Evolutionary conservation across 92 coral and sea anemone genomes (phyloP).

Genomic region (Virgularia gustaviana): DNA sequence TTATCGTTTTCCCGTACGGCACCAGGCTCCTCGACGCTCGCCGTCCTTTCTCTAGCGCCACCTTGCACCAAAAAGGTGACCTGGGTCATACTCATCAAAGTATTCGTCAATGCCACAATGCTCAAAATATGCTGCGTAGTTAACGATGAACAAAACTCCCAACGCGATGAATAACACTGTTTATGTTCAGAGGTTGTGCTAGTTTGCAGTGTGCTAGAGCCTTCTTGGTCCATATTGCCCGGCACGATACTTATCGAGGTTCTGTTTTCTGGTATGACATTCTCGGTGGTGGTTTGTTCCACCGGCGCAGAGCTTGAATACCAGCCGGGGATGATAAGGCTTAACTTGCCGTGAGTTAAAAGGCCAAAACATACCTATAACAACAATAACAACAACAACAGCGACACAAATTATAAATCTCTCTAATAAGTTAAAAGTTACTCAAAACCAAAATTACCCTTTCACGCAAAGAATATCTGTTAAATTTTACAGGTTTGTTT

Average conservation of each 20-base stretch:
- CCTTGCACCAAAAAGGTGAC: constrained; percentile 20
- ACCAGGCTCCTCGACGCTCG: constrained; percentile 13
- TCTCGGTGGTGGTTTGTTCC: neutral
- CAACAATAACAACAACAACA: too few relatives aligned
- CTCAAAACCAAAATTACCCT: too few relatives aligned
- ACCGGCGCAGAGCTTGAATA: constrained; percentile 51
- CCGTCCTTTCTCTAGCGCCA: neutral
- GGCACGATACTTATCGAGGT: too few relatives aligned
- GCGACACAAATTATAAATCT: too few relatives aligned
- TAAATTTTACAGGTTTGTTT: too few relatives aligned
- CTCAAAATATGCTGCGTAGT: constrained; percentile 90
- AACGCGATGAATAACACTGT: constrained; percentile 70
- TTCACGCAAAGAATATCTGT: too few relatives aligned
- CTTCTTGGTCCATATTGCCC: too few relatives aligned
- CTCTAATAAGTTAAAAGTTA: too few relatives aligned
- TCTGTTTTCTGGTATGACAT: too few relatives aligned
- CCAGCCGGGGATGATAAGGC: constrained; percentile 92
- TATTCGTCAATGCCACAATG: constrained; percentile 93
- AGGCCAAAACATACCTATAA: too few relatives aligned
- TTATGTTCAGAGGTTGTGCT: neutral
- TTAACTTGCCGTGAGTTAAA: constrained; percentile 78
- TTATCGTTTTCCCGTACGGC: constrained; percentile 33
- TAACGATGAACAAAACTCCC: constrained; percentile 90
- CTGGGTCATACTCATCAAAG: constrained; percentile 97
- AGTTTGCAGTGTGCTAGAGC: neutral